A percentile compares a stretch with the other conserved stretches of the same genome.
Evolutionary conservation across 2,797 vertebrate species (phyloP).

Genomic region (Buceros bicornis): DNA sequence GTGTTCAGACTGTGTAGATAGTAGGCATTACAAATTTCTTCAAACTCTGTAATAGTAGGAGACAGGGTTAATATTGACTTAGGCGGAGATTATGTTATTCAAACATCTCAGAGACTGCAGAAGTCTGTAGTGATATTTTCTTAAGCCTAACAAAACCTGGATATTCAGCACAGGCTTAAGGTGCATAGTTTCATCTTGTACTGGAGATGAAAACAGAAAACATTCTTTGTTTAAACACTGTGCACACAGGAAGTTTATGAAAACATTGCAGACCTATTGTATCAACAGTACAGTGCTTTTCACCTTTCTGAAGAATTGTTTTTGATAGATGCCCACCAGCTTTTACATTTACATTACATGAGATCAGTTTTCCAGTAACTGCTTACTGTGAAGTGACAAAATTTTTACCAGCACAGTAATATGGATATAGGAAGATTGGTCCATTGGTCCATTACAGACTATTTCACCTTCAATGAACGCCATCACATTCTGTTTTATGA

Average conservation of each 20-base stretch:
- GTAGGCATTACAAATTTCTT: neutral
- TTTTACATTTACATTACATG: neutral
- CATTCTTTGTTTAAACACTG: neutral
- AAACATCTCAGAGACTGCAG: neutral
- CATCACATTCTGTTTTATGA: neutral
- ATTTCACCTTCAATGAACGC: neutral
- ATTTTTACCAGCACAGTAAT: neutral
- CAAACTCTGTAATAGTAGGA: neutral
- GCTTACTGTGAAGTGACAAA: neutral
- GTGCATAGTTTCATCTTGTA: neutral
- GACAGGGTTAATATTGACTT: slow-evolving; percentile 49
- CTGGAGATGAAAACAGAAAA: neutral
- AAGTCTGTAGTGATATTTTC: slow-evolving; percentile 36
- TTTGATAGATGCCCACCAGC: neutral
- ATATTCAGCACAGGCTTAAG: slow-evolving; percentile 19
- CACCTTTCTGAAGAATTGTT: neutral
- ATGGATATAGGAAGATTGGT: neutral
- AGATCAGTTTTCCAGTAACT: neutral
- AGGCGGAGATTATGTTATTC: slow-evolving; percentile 2
- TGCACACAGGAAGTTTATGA: neutral
- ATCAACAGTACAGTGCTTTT: neutral
- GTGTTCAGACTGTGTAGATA: neutral
- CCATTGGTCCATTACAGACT: neutral
- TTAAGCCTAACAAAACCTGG: slow-evolving; percentile 29
- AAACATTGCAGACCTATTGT: fast-evolving